phyloP scores from a whole-genome alignment of 2,797 vertebrate species.

The Erethizon dorsatum region DNA sequence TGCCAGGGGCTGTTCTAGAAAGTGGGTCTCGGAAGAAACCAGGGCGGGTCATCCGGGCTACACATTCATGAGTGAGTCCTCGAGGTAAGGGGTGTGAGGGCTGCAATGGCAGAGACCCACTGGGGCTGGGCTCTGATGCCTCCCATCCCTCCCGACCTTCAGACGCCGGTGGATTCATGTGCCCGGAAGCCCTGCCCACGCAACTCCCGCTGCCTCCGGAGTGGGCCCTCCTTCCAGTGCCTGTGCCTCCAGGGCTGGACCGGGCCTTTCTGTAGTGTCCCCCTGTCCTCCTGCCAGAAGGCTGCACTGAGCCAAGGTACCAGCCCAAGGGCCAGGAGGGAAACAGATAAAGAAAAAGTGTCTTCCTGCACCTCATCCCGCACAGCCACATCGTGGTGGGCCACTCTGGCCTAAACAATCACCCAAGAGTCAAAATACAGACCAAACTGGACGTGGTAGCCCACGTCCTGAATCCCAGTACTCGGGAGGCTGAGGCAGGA shows the following conservation, averaged over 20 bases:
- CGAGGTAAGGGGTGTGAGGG: not conserved
- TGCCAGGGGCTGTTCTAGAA: not conserved
- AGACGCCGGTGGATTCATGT: constrained; percentile 80
- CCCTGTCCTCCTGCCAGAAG: constrained; percentile 75
- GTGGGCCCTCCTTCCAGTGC: constrained; percentile 77
- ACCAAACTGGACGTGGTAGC: accelerated
- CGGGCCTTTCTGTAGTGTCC: constrained; percentile 75
- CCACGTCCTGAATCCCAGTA: not conserved
- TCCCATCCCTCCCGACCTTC: not conserved
- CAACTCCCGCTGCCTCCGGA: constrained; percentile 75
- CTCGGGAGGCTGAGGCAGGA: not conserved
- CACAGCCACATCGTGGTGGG: not conserved
- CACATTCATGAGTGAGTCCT: not conserved
- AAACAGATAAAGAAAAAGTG: not conserved
- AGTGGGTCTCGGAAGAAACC: not conserved
- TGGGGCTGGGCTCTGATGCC: not conserved
- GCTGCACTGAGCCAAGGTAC: constrained; percentile 79
- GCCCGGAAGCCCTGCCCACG: constrained; percentile 78
- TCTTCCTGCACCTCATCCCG: not conserved
- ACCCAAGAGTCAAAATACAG: not conserved
- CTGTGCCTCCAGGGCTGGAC: constrained; percentile 82
- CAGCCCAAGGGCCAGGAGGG: not conserved
- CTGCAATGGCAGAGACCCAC: not conserved
- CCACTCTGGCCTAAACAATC: not conserved
- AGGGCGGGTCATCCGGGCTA: not conserved